Percentiles rank a stretch among this genome's conserved stretches.
Evolutionary conservation across 2,888 invertebrate species (phyloP).

Genomic region (Magallana nippona): DNA sequence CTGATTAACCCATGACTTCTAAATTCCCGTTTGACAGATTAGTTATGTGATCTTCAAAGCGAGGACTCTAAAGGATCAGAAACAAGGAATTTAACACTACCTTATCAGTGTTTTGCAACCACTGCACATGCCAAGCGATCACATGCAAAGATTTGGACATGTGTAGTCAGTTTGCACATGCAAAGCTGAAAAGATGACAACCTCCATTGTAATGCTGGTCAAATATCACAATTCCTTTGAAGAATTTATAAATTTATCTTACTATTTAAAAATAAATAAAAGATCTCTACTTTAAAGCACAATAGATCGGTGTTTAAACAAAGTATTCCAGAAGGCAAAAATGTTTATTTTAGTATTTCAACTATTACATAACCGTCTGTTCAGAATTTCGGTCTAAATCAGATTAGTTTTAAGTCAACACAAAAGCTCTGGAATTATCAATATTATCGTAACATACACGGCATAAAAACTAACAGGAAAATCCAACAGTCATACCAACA

Average conservation of each 20-base stretch:
- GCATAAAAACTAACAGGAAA: neutral
- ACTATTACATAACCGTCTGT: slow-evolving; percentile 7
- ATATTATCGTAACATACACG: slow-evolving; percentile 5
- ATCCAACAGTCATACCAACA: neutral
- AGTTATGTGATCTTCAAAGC: neutral
- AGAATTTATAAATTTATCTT: slow-evolving; percentile 11
- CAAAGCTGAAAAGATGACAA: neutral
- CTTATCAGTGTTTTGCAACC: slow-evolving; percentile 14
- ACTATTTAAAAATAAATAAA: neutral
- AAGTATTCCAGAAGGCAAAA: neutral
- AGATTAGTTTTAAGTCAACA: neutral
- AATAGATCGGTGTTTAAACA: neutral
- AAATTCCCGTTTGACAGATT: slow-evolving; percentile 8
- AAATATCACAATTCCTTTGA: neutral
- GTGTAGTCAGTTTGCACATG: neutral
- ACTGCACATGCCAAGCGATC: slow-evolving; percentile 9
- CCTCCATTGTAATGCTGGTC: neutral
- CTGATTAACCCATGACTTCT: slow-evolving; percentile 14
- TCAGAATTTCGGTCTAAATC: slow-evolving; percentile 1
- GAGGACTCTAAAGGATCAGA: neutral
- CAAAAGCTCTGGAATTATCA: neutral
- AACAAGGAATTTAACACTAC: slow-evolving; percentile 12
- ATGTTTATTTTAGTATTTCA: neutral
- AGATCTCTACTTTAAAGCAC: neutral
- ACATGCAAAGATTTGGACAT: neutral